Percentiles rank a stretch among this genome's conserved stretches.
phyloP scores from a whole-genome alignment of 2,888 invertebrate genomes.

The Mayetiola destructor region DNA sequence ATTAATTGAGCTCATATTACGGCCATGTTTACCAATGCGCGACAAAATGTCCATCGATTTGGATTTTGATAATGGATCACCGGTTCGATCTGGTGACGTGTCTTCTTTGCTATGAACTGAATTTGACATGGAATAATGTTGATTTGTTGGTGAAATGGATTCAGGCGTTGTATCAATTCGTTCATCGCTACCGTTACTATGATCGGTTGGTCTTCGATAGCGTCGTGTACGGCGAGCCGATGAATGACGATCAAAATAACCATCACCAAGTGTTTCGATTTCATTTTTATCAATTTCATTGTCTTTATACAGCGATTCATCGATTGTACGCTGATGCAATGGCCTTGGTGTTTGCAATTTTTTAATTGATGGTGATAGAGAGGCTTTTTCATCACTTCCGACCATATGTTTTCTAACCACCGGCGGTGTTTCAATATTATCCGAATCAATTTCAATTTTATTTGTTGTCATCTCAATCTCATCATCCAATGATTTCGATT shows the following conservation, averaged over 20 bases:
- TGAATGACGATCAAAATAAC: constrained; percentile 74
- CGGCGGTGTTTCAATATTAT: constrained; percentile 82
- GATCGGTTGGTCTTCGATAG: constrained; percentile 52
- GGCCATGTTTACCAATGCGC: constrained; percentile 35
- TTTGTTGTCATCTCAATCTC: constrained; percentile 34
- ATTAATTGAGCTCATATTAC: constrained; percentile 54
- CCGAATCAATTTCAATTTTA: constrained; percentile 73
- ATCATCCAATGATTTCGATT: constrained; percentile 7
- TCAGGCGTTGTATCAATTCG: constrained; percentile 34
- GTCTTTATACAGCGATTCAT: constrained; percentile 22
- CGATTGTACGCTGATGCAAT: constrained; percentile 25
- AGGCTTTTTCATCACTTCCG: constrained; percentile 33
- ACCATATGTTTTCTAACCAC: constrained; percentile 57
- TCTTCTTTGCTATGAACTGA: constrained; percentile 34
- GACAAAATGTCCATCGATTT: constrained; percentile 18
- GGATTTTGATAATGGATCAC: constrained; percentile 31
- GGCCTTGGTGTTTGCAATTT: constrained; percentile 33
- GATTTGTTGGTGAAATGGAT: constrained; percentile 23
- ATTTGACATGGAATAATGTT: constrained; percentile 34
- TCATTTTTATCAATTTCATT: constrained; percentile 25
- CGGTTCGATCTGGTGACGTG: constrained; percentile 45
- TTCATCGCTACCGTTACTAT: constrained; percentile 43
- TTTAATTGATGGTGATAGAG: constrained; percentile 39
- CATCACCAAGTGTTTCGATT: constrained; percentile 48
- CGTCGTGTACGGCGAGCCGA: constrained; percentile 66